Conservation (phyloP, 2,797 vertebrate species). For the Psittacula echo region DNA sequence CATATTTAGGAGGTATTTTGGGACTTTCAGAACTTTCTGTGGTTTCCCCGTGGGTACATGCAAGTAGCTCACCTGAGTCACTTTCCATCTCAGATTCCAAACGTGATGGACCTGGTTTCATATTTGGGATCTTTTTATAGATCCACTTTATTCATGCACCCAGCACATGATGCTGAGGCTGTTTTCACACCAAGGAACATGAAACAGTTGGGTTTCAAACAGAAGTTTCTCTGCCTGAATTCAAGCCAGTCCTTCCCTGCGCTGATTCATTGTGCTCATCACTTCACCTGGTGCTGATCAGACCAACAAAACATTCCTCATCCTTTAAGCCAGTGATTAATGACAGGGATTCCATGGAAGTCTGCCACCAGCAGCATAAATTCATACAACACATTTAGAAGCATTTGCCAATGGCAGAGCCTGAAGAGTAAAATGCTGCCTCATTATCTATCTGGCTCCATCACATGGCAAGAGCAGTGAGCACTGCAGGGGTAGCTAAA, state of each 20-base stretch:
- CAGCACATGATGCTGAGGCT: rapidly evolving
- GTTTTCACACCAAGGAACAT: background rate
- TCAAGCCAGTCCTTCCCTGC: background rate
- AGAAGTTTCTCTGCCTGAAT: background rate
- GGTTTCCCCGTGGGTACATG: rapidly evolving
- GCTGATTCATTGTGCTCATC: constrained; percentile 43
- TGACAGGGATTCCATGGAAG: constrained; percentile 37
- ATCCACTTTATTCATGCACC: background rate
- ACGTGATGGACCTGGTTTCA: background rate
- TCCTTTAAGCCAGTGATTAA: constrained; percentile 61
- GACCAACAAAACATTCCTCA: constrained; percentile 30
- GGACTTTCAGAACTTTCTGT: background rate
- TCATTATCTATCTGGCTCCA: constrained; percentile 37
- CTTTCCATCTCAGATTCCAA: background rate
- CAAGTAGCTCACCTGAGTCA: rapidly evolving
- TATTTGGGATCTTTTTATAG: background rate
- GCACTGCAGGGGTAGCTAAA: background rate
- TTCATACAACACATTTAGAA: background rate
- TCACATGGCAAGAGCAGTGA: background rate
- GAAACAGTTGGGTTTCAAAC: background rate
- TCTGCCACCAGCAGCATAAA: constrained; percentile 54
- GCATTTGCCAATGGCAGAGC: constrained; percentile 53
- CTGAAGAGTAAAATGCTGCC: constrained; percentile 45
- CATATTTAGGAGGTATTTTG: background rate
- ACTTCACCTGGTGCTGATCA: constrained; percentile 63